Conservation (phyloP, 2,888 invertebrate species). For the Lacanobia oleracea region DNA sequence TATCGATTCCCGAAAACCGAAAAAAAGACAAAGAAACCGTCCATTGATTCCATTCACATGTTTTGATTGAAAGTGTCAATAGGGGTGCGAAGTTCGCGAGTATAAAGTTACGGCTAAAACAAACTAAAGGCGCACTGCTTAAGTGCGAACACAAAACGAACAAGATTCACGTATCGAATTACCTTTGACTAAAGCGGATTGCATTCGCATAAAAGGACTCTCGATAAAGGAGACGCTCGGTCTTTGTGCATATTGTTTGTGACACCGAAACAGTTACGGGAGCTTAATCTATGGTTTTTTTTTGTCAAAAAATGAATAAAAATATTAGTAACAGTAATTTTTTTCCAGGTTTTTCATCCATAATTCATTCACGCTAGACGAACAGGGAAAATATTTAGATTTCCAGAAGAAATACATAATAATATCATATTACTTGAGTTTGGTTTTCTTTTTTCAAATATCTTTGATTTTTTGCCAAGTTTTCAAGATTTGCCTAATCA, state of each 20-base stretch:
- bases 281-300: not conserved
- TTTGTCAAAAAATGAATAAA: not conserved
- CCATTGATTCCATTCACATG: conserved; percentile 73
- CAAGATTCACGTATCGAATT: conserved; percentile 86
- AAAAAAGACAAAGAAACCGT: conserved; percentile 48
- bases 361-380: no score
- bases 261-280: conserved; percentile 59
- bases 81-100: conserved; percentile 84
- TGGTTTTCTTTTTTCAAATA: no score
- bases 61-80: conserved; percentile 90
- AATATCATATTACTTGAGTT: no score
- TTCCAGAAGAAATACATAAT: no score
- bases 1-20: conserved; percentile 42
- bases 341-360: no score
- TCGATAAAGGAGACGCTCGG: conserved; percentile 67
- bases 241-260: conserved; percentile 64
- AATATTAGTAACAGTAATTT: no score
- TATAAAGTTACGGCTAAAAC: conserved; percentile 86
- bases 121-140: conserved; percentile 87
- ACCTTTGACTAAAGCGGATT: conserved; percentile 86
- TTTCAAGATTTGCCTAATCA: not conserved
- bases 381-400: no score
- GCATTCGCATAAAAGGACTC: conserved; percentile 84
- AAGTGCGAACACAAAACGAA: conserved; percentile 89
- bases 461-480: not conserved